Conservation (phyloP, 1,140 invertebrate genomes). For the Tetranychus urticae region DNA sequence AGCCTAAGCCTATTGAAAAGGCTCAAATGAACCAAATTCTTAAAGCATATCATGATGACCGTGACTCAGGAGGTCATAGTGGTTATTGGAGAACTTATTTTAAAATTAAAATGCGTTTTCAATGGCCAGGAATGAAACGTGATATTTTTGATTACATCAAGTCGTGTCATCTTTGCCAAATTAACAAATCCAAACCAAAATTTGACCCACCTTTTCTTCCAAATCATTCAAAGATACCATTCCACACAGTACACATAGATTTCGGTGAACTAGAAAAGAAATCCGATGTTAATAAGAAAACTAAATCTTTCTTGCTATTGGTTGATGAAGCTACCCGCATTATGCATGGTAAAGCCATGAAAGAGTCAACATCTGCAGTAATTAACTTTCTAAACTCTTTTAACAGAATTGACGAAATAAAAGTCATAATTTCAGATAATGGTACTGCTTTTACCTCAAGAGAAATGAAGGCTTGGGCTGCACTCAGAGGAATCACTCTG, state of each 20-base stretch:
- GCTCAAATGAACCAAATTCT: neutral
- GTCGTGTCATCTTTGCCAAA: neutral
- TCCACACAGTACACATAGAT: neutral
- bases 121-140: neutral
- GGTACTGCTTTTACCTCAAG: neutral
- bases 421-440: neutral
- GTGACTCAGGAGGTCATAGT: neutral
- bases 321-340: neutral
- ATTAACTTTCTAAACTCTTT: neutral
- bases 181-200: neutral
- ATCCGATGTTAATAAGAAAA: neutral
- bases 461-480: neutral
- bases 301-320: neutral
- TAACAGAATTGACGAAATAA: neutral
- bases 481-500: neutral
- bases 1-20: neutral
- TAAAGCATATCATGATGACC: neutral
- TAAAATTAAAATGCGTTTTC: neutral
- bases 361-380: neutral
- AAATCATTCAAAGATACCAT: neutral
- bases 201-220: neutral
- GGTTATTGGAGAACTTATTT: neutral
- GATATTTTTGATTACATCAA: neutral
- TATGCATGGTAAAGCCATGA: neutral
- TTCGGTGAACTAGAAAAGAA: neutral